These are phyloP conservation scores for Ornithorhynchus anatinus DNA, from an alignment of 2,113 vertebrate species.

Conservation along the genomic window DNA sequence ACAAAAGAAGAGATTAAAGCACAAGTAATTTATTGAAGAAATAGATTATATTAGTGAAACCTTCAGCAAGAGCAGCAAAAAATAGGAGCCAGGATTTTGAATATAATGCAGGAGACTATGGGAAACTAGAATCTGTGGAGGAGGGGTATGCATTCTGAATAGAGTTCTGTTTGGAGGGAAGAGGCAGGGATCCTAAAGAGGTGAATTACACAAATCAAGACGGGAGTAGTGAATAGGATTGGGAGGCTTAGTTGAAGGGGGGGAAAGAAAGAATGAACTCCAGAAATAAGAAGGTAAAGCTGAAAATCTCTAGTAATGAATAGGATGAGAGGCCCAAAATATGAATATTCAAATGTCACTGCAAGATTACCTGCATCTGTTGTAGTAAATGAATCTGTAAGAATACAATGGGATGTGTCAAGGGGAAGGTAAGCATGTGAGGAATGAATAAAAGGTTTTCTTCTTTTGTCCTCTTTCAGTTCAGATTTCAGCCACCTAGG, in stretches of 20 bases:
- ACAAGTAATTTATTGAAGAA: conserved; percentile 56
- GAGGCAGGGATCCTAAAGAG: conserved; percentile 26
- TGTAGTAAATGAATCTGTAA: conserved; percentile 30
- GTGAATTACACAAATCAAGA: conserved; percentile 36
- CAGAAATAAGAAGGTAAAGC: background rate
- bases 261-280: conserved; percentile 5
- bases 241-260: too few relatives aligned
- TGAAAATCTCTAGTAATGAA: conserved; percentile 23
- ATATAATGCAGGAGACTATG: conserved; percentile 41
- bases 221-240: too few relatives aligned
- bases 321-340: conserved; percentile 23
- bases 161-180: conserved; percentile 38
- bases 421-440: conserved; percentile 1
- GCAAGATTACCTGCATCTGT: conserved; percentile 21
- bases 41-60: conserved; percentile 60
- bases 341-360: conserved; percentile 53
- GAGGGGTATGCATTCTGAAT: conserved; percentile 47
- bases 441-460: conserved; percentile 22
- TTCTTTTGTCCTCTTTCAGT: conserved; percentile 17
- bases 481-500: conserved; percentile 9
- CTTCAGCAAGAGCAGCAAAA: conserved; percentile 50
- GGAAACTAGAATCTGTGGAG: conserved; percentile 44
- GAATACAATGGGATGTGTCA: conserved; percentile 29
- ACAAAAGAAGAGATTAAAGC: conserved; percentile 57
- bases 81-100: conserved; percentile 44